Evolutionary conservation across 2,888 invertebrate species (phyloP).

Genomic region (Entomobrya proxima): DNA sequence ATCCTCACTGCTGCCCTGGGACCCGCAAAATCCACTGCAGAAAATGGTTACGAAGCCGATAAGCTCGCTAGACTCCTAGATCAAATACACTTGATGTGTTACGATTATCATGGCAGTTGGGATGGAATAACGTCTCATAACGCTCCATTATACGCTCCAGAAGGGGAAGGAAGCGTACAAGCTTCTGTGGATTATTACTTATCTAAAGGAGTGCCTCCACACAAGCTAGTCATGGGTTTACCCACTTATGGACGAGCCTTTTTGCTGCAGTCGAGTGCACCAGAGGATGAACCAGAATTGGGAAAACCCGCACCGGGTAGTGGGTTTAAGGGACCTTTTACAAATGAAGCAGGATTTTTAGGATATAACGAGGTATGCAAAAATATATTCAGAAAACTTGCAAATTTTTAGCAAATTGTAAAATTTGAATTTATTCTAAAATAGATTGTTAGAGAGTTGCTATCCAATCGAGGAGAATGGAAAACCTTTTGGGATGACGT

Average conservation of each 20-base stretch:
- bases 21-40: constrained; percentile 86
- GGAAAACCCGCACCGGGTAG: constrained; percentile 80
- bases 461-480: constrained; percentile 81
- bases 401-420: no score
- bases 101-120: constrained; percentile 92
- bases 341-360: constrained; percentile 88
- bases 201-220: constrained; percentile 84
- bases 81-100: constrained; percentile 90
- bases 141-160: constrained; percentile 82
- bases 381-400: no score
- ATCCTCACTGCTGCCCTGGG: constrained; percentile 90
- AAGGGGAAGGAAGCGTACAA: constrained; percentile 64
- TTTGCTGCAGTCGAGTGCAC: constrained; percentile 77
- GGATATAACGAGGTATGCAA: constrained; percentile 89
- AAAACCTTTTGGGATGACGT: constrained; percentile 83
- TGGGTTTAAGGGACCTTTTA: constrained; percentile 88
- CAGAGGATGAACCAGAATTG: constrained; percentile 78
- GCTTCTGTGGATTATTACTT: constrained; percentile 85
- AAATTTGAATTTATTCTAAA: constrained; percentile 16
- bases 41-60: constrained; percentile 85
- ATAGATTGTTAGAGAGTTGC: constrained; percentile 83
- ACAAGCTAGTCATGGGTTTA: constrained; percentile 88
- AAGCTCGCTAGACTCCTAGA: constrained; percentile 87
- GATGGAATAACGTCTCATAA: constrained; percentile 86
- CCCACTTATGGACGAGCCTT: constrained; percentile 92